Base-by-base conservation (phyloP, 2,113 vertebrate genomes). In the Bothrops jararaca region DNA sequence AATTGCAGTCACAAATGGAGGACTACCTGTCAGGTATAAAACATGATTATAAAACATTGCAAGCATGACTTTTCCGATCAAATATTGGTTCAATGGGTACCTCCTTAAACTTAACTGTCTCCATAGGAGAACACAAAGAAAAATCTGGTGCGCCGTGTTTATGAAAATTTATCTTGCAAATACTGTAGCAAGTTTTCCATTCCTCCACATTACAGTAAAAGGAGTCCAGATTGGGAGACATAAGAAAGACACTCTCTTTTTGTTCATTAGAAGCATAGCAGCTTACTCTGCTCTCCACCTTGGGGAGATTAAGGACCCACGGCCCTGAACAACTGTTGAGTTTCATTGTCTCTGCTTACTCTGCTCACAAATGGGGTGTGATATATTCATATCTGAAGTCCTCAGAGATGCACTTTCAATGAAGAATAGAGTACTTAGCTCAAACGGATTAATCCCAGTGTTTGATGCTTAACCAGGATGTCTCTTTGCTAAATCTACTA, bases 401-500 rank as follows among this genome's bases (percentile, higher is more conserved):
- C 29, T 88, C 9, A 18, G 50, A 88, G 86, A 88, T 0, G 7
- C 29, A 23, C 15, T 54, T 53, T 34, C 52, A 88, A 22, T 10
- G 15, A 34, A 88, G 86, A 39, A 22, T 18, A 53, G 50, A 88
- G 26, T 50, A n/a, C 5, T 0, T 7, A 74, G 13, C 26, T 52
- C 29, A 87, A 20, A 87, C 9, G 29, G 18, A 50, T n/a, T 18
- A 54, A 39, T 18, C 24, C 57, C 45, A 29, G 3, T 45, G 1
- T 15, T 45, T 0, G 34, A 24, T 24, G 60, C 57, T 45, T 22
- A n/a, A 53, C 60, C 0, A 0, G 80, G 92, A 92, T 29, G 54
- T 42, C 89, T 94, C 53, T 58, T 86, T 95, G 93, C 80, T 57
- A 34, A 86, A 93, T 54, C 89, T 95, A 92, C 94, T 95, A 95